Conservation (phyloP, 2,113 vertebrate genomes). For the Lophius piscatorius region DNA sequence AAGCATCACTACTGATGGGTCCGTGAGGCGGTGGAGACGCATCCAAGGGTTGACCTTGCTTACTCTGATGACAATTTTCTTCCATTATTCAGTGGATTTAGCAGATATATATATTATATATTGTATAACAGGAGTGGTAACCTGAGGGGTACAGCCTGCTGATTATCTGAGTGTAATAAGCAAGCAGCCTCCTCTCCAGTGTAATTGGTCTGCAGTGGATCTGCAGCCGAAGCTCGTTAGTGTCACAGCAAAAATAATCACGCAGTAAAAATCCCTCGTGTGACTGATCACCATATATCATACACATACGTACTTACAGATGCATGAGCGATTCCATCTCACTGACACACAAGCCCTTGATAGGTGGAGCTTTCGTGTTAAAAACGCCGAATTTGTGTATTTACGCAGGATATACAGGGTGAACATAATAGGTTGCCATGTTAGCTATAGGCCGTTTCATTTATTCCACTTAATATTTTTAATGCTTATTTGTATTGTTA, state of each 20-base stretch:
- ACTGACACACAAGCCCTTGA: conserved; percentile 22
- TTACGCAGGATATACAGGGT: conserved; percentile 49
- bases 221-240: conserved; percentile 80
- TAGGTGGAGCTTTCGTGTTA: conserved; percentile 61
- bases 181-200: conserved; percentile 67
- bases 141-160: conserved; percentile 67
- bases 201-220: conserved; percentile 82
- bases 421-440: conserved; percentile 45
- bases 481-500: conserved; percentile 13
- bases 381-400: conserved; percentile 66
- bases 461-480: conserved; percentile 39
- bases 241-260: conserved; percentile 83
- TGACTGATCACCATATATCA: conserved; percentile 80
- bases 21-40: too few species aligned
- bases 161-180: conserved; percentile 76
- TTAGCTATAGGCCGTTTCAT: conserved; percentile 42
- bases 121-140: conserved; percentile 50
- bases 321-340: conserved; percentile 62
- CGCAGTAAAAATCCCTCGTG: conserved; percentile 81
- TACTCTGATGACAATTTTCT: too few species aligned
- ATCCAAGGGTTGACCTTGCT: too few species aligned
- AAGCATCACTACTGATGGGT: too few species aligned
- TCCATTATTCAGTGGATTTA: too few species aligned
- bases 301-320: conserved; percentile 73
- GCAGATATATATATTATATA: conserved; percentile 22